Conservation (phyloP, 1,140 invertebrate genomes). For the Drosophila sechellia region DNA sequence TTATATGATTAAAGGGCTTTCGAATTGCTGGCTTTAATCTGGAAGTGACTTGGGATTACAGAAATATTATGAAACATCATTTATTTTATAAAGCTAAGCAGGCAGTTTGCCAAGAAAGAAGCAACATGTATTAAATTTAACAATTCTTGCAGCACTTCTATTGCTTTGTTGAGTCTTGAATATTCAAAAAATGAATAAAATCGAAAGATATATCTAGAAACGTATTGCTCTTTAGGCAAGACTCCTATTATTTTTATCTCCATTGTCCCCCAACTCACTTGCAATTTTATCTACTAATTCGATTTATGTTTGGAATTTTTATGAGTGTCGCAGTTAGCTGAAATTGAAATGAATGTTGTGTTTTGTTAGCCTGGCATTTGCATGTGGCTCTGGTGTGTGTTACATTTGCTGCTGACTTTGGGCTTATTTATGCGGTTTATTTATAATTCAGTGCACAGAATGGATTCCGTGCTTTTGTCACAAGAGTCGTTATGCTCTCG, state of each 20-base stretch:
- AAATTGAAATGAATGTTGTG: constrained; percentile 65
- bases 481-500: constrained; percentile 8
- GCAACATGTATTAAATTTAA: no score
- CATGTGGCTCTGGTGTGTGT: constrained; percentile 23
- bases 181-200: not conserved
- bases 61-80: not conserved
- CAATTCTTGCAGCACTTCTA: not conserved
- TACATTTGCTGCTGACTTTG: constrained; percentile 32
- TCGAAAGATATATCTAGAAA: not conserved
- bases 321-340: constrained; percentile 34
- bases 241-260: not conserved
- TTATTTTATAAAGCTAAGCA: no score
- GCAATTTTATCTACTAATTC: constrained; percentile 52
- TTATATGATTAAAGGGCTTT: not conserved
- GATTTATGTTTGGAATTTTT: constrained; percentile 67
- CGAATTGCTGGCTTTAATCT: not conserved
- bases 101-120: no score
- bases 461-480: constrained; percentile 51
- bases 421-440: constrained; percentile 67
- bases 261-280: not conserved
- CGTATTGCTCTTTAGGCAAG: not conserved
- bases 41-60: not conserved
- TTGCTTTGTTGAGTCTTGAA: no score
- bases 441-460: constrained; percentile 71
- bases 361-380: constrained; percentile 16